Conservation (phyloP, 2,797 vertebrate species). For the Gastrophryne carolinensis region DNA sequence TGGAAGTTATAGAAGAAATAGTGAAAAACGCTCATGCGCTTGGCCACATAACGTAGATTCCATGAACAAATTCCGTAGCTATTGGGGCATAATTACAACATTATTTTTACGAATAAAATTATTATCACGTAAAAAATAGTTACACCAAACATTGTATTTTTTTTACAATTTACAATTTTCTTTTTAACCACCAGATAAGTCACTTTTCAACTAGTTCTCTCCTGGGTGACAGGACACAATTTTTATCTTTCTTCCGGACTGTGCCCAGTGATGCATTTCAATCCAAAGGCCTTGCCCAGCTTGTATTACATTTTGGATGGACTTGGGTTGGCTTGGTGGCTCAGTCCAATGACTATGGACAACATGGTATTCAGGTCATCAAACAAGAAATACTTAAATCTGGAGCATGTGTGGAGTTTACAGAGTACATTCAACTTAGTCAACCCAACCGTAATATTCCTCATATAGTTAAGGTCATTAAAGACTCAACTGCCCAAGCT, state of each 20-base stretch:
- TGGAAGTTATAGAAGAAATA: too few species aligned
- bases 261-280: conserved; percentile 77
- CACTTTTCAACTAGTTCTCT: conserved; percentile 77
- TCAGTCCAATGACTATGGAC: conserved; percentile 80
- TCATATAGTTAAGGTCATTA: conserved; percentile 67
- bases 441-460: conserved; percentile 68
- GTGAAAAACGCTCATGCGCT: too few species aligned
- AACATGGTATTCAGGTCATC: conserved; percentile 81
- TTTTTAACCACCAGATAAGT: conserved; percentile 70
- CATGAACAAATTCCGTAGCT: too few species aligned
- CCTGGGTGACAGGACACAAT: conserved; percentile 81
- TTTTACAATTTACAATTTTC: neutral
- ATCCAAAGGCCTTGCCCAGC: conserved; percentile 72
- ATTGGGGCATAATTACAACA: too few species aligned
- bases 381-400: conserved; percentile 75
- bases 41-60: too few species aligned
- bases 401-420: conserved; percentile 75
- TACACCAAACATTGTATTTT: too few species aligned
- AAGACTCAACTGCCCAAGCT: conserved; percentile 75
- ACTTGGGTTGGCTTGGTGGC: conserved; percentile 82
- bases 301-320: conserved; percentile 82
- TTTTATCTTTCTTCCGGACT: conserved; percentile 78
- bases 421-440: conserved; percentile 79
- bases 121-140: too few species aligned
- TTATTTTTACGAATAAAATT: too few species aligned